Conservation (phyloP, 2,888 invertebrate species). For the Phortica okadai region DNA sequence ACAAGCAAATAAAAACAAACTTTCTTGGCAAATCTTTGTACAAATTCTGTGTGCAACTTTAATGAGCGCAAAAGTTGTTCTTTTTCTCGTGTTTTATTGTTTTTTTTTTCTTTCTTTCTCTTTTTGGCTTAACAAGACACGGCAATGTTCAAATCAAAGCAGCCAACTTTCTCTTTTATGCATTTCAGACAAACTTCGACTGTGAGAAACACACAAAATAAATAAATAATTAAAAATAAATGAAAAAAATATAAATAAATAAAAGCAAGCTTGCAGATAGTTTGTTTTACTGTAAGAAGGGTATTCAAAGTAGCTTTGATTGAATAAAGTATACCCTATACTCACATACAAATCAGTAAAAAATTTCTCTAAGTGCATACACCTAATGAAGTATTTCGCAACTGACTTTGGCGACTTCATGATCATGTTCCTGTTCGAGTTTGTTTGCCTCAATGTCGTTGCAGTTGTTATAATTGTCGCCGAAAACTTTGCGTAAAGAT, state of each 20-base stretch:
- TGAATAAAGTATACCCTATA: neutral
- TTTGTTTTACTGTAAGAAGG: too few species aligned
- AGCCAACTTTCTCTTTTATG: too few species aligned
- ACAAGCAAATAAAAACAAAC: neutral
- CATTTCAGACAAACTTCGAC: too few species aligned
- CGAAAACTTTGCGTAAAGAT: constrained; percentile 44
- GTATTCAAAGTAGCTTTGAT: too few species aligned
- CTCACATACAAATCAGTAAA: neutral
- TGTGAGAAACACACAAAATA: too few species aligned
- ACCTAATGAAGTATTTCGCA: constrained; percentile 48
- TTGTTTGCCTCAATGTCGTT: constrained; percentile 25
- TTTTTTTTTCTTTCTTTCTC: too few species aligned
- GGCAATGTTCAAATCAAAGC: too few species aligned
- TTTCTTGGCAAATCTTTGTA: constrained; percentile 16
- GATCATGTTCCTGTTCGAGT: neutral
- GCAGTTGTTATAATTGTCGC: constrained; percentile 53
- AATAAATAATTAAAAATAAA: constrained; percentile 20
- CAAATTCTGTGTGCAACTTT: constrained; percentile 9
- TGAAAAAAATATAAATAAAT: neutral
- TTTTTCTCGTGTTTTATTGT: neutral
- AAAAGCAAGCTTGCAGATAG: too few species aligned
- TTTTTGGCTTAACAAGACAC: constrained; percentile 5
- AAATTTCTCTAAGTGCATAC: neutral
- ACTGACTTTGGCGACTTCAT: neutral
- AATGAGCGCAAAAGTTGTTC: constrained; percentile 24